phyloP scores from a whole-genome alignment of 2,113 vertebrate genomes.

The Strix aluco region DNA sequence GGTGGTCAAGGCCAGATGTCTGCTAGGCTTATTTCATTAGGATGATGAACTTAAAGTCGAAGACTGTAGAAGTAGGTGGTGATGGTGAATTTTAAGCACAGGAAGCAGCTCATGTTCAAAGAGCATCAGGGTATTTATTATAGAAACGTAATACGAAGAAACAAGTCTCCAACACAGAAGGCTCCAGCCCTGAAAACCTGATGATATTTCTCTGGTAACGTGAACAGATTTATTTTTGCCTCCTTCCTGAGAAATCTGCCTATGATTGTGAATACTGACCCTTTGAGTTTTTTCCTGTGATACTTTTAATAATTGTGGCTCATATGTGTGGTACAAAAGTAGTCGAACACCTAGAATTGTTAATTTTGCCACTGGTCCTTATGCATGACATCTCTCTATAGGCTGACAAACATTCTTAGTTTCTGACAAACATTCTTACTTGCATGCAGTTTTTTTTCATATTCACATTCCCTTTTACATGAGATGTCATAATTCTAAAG shows the following conservation, averaged over 20 bases:
- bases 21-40: not conserved
- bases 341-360: not conserved
- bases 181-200: not conserved
- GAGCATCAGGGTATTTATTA: not conserved
- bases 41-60: not conserved
- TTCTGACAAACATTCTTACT: not conserved
- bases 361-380: not conserved
- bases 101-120: slow-evolving; percentile 31
- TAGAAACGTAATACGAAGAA: not conserved
- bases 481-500: not conserved
- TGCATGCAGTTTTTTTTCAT: not conserved
- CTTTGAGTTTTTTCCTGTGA: not conserved
- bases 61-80: not conserved
- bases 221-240: not conserved
- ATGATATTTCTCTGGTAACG: not conserved
- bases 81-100: slow-evolving; percentile 19
- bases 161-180: not conserved
- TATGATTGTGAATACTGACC: not conserved
- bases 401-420: not conserved
- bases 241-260: slow-evolving; percentile 6
- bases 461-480: not conserved
- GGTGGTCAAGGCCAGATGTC: not conserved
- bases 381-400: not conserved
- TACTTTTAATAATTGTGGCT: not conserved
- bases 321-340: not conserved